Conservation (phyloP, 2,797 vertebrate species). For the Acridotheres tristis region DNA sequence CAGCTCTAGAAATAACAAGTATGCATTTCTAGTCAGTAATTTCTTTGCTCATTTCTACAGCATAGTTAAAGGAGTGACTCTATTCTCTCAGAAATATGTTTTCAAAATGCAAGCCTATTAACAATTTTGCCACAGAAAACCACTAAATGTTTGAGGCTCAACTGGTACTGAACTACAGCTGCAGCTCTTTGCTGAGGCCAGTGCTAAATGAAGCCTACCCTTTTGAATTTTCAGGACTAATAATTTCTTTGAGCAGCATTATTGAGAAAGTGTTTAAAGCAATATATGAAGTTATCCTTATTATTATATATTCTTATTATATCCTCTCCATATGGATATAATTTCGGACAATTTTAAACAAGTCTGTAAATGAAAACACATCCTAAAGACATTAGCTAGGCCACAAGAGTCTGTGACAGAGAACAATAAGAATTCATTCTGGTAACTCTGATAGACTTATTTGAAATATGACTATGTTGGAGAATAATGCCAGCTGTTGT, state of each 20-base stretch:
- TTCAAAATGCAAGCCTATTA: not conserved
- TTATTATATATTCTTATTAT: not conserved
- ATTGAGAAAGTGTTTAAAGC: not conserved
- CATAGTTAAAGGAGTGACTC: not conserved
- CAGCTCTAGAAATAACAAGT: not conserved
- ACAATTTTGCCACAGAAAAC: not conserved
- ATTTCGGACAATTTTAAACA: not conserved
- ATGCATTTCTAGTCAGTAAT: not conserved
- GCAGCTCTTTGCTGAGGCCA: not conserved
- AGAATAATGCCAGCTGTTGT: not conserved
- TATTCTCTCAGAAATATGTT: not conserved
- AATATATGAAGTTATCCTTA: not conserved
- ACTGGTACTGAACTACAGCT: not conserved
- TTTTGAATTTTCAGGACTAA: not conserved
- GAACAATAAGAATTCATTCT: not conserved
- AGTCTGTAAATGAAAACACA: not conserved
- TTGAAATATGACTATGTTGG: constrained; percentile 30
- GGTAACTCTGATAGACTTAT: not conserved
- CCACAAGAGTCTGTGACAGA: not conserved
- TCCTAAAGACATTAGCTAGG: not conserved
- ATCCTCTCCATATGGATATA: not conserved
- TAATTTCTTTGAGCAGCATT: not conserved
- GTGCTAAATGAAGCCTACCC: not conserved
- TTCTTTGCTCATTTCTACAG: not conserved
- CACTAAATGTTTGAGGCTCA: not conserved